Percentiles rank a stretch among this genome's conserved stretches.
phyloP scores from a whole-genome alignment of 2,888 invertebrate species.

The Hypomecis atomaria region DNA sequence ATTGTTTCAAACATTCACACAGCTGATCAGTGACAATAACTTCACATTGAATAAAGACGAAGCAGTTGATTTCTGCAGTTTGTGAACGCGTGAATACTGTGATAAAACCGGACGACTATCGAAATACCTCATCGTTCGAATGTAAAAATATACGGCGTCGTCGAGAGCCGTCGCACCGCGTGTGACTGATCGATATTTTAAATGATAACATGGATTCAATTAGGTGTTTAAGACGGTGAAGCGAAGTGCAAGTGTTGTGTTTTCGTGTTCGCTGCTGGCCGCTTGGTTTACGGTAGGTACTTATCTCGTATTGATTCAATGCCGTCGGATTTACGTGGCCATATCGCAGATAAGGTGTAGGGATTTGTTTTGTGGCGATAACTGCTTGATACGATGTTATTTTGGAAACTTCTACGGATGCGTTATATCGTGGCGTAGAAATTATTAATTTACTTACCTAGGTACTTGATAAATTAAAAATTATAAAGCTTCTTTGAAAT shows the following conservation, averaged over 20 bases:
- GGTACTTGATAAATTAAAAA: neutral
- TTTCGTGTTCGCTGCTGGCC: slow-evolving; percentile 51
- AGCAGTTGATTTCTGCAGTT: slow-evolving; percentile 26
- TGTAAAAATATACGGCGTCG: slow-evolving; percentile 82
- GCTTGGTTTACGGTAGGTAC: slow-evolving; percentile 47
- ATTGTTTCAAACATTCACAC: slow-evolving; percentile 79
- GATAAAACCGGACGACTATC: slow-evolving; percentile 57
- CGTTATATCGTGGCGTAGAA: slow-evolving; percentile 14
- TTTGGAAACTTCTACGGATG: slow-evolving; percentile 27
- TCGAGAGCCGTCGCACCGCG: slow-evolving; percentile 73
- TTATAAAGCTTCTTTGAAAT: too few species aligned
- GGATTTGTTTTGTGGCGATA: slow-evolving; percentile 77
- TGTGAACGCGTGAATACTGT: slow-evolving; percentile 50
- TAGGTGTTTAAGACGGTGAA: slow-evolving; percentile 76
- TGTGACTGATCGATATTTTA: slow-evolving; percentile 84
- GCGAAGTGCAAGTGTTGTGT: slow-evolving; percentile 61
- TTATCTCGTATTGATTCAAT: slow-evolving; percentile 70
- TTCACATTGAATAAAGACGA: slow-evolving; percentile 42
- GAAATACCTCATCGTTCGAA: slow-evolving; percentile 74
- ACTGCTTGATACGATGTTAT: slow-evolving; percentile 46
- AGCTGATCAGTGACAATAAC: slow-evolving; percentile 77
- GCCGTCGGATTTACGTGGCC: slow-evolving; percentile 65
- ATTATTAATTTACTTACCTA: slow-evolving; percentile 1
- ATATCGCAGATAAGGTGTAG: slow-evolving; percentile 63
- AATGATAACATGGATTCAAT: slow-evolving; percentile 84